A percentile compares a stretch with the other conserved stretches of the same genome.
These are phyloP conservation scores for Amblyjoppa proteus DNA, from an alignment of 2,888 invertebrate species.

Conservation along the genomic window DNA sequence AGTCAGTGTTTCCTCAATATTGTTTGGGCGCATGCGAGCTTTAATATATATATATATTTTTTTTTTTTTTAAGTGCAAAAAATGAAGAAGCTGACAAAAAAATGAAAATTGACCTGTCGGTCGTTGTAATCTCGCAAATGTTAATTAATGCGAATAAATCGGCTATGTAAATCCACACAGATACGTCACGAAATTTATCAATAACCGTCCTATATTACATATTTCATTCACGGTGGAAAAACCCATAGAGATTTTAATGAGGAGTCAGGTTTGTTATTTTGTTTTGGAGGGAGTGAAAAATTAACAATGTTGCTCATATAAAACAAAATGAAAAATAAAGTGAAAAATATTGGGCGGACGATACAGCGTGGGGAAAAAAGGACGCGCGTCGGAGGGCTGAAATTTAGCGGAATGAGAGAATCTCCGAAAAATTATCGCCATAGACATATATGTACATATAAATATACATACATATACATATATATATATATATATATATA, in stretches of 20 bases:
- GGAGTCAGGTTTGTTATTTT: too few relatives aligned
- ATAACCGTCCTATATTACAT: background rate
- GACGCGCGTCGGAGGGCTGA: background rate
- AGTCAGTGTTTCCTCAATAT: too few relatives aligned
- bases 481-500: background rate
- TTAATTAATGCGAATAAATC: slow-evolving; percentile 14
- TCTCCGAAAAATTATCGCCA: slow-evolving; percentile 32
- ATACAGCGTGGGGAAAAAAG: too few relatives aligned
- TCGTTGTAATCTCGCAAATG: slow-evolving; percentile 41
- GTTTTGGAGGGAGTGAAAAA: too few relatives aligned
- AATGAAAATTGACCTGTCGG: slow-evolving; percentile 51
- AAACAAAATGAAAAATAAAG: slow-evolving; percentile 23
- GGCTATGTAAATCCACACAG: background rate
- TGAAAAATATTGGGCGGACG: slow-evolving; percentile 12
- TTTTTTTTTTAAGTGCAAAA: too few relatives aligned
- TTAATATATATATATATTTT: too few relatives aligned
- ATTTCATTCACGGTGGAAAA: background rate
- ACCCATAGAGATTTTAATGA: too few relatives aligned
- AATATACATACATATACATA: background rate
- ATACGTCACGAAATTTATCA: background rate
- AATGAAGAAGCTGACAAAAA: too few relatives aligned
- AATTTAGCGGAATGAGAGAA: slow-evolving; percentile 21
- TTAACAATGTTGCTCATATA: too few relatives aligned
- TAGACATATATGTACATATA: background rate
- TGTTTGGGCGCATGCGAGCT: too few relatives aligned